phyloP scores from a whole-genome alignment of 2,888 invertebrate genomes.

The Caprella mutica region DNA sequence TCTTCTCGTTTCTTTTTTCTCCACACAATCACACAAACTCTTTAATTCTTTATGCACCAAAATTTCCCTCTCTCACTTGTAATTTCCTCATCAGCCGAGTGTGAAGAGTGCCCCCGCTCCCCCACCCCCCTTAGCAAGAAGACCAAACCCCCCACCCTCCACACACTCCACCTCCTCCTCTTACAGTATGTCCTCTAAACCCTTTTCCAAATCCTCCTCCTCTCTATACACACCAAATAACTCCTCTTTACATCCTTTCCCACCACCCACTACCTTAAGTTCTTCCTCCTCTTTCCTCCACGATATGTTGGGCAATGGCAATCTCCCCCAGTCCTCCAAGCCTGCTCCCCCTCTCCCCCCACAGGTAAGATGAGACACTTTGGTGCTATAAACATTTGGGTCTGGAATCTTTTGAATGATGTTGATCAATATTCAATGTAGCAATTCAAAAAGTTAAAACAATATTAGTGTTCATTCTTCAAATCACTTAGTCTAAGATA shows the following conservation, averaged over 20 bases:
- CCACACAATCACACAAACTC: too few relatives aligned
- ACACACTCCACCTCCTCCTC: background rate
- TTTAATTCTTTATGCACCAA: too few relatives aligned
- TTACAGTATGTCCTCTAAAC: background rate
- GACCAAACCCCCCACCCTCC: background rate
- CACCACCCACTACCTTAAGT: background rate
- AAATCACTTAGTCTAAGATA: too few relatives aligned
- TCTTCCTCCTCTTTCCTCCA: conserved; percentile 2
- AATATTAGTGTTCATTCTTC: too few relatives aligned
- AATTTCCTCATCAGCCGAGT: conserved; percentile 27
- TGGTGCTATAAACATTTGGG: too few relatives aligned
- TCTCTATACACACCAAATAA: background rate
- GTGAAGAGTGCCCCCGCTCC: conserved; percentile 30
- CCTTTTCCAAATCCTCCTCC: conserved; percentile 3
- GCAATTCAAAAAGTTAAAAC: too few relatives aligned
- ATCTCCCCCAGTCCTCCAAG: background rate
- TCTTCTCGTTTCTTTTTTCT: too few relatives aligned
- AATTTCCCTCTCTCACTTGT: too few relatives aligned
- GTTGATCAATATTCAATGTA: too few relatives aligned
- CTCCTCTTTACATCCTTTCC: conserved; percentile 5
- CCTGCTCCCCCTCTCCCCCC: conserved; percentile 2
- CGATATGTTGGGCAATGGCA: background rate
- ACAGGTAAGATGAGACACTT: conserved; percentile 2
- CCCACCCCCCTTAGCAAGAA: conserved; percentile 6
- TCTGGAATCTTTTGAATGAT: too few relatives aligned